These are phyloP conservation scores for Sepioteuthis lessoniana DNA, from an alignment of 2,888 invertebrate species.

Conservation along the genomic window DNA sequence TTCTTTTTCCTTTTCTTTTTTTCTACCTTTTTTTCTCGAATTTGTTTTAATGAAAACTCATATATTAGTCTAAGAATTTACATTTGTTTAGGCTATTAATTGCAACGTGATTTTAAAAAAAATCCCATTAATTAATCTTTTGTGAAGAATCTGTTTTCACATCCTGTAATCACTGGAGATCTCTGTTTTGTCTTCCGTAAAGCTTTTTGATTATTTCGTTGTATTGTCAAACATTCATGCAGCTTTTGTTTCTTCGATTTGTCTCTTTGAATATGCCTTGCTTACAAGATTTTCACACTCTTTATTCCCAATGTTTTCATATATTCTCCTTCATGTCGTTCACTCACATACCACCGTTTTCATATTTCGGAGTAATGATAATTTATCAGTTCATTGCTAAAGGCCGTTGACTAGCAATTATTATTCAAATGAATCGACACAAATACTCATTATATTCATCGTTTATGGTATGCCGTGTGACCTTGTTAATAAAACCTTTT, in stretches of 20 bases:
- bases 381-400: neutral
- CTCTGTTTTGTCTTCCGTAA: conserved; percentile 23
- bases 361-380: neutral
- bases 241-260: neutral
- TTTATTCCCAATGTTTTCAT: neutral
- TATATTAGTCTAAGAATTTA: conserved; percentile 3
- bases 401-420: neutral
- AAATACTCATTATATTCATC: neutral
- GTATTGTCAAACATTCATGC: neutral
- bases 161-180: neutral
- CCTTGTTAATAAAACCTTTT: neutral
- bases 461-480: neutral
- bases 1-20: neutral
- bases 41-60: neutral
- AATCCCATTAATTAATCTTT: neutral
- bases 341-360: neutral
- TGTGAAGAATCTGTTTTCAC: conserved; percentile 14
- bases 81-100: conserved; percentile 33
- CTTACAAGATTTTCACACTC: neutral
- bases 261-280: neutral
- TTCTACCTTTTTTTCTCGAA: neutral
- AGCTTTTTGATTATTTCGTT: conserved; percentile 7
- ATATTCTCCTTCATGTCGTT: neutral
- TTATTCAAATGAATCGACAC: neutral
- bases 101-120: neutral